phyloP scores from a whole-genome alignment of 2,888 invertebrate genomes.

The Ptilodon capucinus region DNA sequence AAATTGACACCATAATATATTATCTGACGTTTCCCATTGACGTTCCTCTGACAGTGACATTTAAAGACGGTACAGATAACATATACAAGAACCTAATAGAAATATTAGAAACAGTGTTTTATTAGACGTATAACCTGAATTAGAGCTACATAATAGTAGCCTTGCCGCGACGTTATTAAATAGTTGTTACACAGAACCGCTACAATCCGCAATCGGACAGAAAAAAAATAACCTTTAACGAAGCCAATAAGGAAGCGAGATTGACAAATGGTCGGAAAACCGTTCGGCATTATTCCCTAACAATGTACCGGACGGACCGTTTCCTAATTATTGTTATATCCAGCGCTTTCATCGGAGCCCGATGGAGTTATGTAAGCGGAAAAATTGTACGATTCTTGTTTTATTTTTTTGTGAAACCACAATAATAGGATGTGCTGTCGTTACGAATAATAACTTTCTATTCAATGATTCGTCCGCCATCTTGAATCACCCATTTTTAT shows the following conservation, averaged over 20 bases:
- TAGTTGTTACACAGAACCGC: not conserved
- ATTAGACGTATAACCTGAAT: too few relatives aligned
- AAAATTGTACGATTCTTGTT: not conserved
- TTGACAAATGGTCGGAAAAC: conserved; percentile 4
- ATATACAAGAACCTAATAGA: too few relatives aligned
- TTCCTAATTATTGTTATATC: conserved; percentile 5
- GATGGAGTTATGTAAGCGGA: not conserved
- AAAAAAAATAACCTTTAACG: conserved; percentile 1
- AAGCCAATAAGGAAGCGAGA: conserved; percentile 5
- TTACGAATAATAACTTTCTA: too few relatives aligned
- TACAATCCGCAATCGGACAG: not conserved
- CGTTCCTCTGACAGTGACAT: too few relatives aligned
- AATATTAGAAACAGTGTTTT: too few relatives aligned
- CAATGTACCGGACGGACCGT: conserved; percentile 6
- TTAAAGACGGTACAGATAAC: too few relatives aligned
- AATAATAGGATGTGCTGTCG: too few relatives aligned
- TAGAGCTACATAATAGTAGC: too few relatives aligned
- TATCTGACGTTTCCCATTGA: too few relatives aligned
- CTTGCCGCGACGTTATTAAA: not conserved
- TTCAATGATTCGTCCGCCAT: too few relatives aligned
- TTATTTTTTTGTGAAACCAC: not conserved
- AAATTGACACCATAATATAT: too few relatives aligned
- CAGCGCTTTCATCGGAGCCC: not conserved
- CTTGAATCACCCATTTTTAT: too few relatives aligned
- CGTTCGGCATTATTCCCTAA: conserved; percentile 3